These are phyloP conservation scores for Cephus rjabovi DNA, from an alignment of 2,888 invertebrate genomes.

Conservation along the genomic window DNA sequence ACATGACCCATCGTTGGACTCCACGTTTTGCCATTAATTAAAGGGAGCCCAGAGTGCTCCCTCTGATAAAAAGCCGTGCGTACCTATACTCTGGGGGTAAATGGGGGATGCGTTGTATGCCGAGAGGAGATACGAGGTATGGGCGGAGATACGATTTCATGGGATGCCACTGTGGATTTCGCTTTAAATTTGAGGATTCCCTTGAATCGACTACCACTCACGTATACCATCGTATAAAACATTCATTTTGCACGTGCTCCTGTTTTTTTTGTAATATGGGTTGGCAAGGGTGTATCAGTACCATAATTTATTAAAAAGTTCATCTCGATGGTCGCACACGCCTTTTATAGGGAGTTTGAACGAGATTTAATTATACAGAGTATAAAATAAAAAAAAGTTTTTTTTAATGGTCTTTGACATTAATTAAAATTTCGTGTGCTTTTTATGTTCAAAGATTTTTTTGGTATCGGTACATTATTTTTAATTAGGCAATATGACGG, in stretches of 20 bases:
- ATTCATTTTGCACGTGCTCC: neutral
- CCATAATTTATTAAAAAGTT: slow-evolving; percentile 30
- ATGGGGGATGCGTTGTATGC: slow-evolving; percentile 30
- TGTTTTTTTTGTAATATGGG: neutral
- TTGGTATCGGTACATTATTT: slow-evolving; percentile 11
- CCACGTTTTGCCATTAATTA: slow-evolving; percentile 46
- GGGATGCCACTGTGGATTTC: slow-evolving; percentile 7
- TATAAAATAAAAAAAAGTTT: neutral
- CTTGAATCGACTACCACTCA: neutral
- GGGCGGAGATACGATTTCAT: neutral
- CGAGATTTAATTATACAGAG: neutral
- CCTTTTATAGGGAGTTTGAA: neutral
- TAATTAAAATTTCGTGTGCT: neutral
- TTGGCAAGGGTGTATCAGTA: neutral
- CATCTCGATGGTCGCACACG: slow-evolving; percentile 5
- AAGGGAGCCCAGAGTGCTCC: slow-evolving; percentile 37
- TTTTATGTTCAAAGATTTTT: neutral
- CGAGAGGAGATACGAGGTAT: neutral
- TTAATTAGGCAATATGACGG: slow-evolving; percentile 31
- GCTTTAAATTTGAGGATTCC: slow-evolving; percentile 34
- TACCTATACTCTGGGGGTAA: slow-evolving; percentile 26
- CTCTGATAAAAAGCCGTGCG: slow-evolving; percentile 42
- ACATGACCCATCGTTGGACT: slow-evolving; percentile 3
- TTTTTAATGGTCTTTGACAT: neutral
- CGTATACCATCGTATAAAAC: neutral